phyloP scores from a whole-genome alignment of 2,888 invertebrate genomes.

The Halictus ligatus region DNA sequence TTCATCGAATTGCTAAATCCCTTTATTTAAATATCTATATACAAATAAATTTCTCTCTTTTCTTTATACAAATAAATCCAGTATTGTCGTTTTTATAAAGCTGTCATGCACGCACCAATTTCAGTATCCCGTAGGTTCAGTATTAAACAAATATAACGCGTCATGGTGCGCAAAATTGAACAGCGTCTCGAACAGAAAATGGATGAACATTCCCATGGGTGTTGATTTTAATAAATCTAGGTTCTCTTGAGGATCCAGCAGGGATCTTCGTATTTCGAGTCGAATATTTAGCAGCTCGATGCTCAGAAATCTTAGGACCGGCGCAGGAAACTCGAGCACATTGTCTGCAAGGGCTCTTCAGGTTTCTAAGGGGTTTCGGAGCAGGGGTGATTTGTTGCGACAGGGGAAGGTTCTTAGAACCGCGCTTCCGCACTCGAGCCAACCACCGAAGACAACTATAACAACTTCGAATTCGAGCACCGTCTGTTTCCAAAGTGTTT shows the following conservation, averaged over 20 bases:
- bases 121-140: background rate
- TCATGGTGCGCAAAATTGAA: background rate
- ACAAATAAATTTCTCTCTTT: too few relatives aligned
- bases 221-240: background rate
- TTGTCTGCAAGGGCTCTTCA: constrained; percentile 3
- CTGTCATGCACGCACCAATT: background rate
- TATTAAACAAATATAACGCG: background rate
- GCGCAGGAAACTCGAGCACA: background rate
- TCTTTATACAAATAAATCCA: too few relatives aligned
- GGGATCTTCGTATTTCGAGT: background rate
- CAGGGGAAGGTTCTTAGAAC: background rate
- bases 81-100: background rate
- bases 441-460: constrained; percentile 7
- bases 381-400: constrained; percentile 13
- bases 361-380: constrained; percentile 3
- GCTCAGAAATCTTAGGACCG: background rate
- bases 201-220: background rate
- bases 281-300: background rate
- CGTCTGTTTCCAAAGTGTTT: background rate
- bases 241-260: background rate
- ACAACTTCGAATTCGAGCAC: constrained; percentile 23
- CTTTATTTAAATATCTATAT: too few relatives aligned
- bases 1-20: too few relatives aligned
- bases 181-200: background rate
- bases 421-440: constrained; percentile 8